Base-by-base conservation (phyloP, 2,797 vertebrate genomes). In the Danio choprae region DNA sequence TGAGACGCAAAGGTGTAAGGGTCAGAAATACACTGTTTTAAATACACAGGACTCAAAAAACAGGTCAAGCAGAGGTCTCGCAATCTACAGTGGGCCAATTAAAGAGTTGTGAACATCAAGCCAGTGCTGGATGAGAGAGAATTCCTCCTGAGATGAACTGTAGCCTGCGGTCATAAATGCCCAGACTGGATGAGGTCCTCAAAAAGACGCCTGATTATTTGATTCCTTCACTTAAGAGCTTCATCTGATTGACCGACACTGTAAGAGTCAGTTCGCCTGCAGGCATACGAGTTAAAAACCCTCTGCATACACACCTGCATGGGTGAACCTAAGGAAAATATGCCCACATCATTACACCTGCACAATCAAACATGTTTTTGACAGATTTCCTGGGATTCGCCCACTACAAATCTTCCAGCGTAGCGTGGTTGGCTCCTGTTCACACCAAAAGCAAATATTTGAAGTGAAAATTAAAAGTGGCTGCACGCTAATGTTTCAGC, bases 231-330 rank as follows among this genome's bases (percentile, higher is more conserved):
- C 85, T 10, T 51, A 87, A 89, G 85, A 88, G 75, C 79, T 85
- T 71, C 80, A 77, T 89, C 88, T 91, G 91, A 92, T 92, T 91
- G 89, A 77, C 74, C 67, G 80, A 88, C 86, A 50, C 87, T 48
- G 82, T 81, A 88, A 86, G 87, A 90, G 64, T 87, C 81, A 72
- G 78, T 85, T 79, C 80, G 87, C 88, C 88, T 74, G 67, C 74
- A 84, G 86, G 87, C 74, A 18, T 71, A 22, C 8, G 43, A 75
- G 9, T 36, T 13, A 82, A 86, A 74, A 82, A 63, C 15, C 56
- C 59, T 50, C 29, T 64, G 43, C 36, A 53, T 13, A 72, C 51
- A 65, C 56, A 84, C 64, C 36, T 16, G 44, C 44, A 65, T 55
- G 44, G 7, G 48, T n/a, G 53, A 62, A 69, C 40, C 44, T 68